phyloP scores from a whole-genome alignment of 2,797 vertebrate species.

The Phoeniculus purpureus region DNA sequence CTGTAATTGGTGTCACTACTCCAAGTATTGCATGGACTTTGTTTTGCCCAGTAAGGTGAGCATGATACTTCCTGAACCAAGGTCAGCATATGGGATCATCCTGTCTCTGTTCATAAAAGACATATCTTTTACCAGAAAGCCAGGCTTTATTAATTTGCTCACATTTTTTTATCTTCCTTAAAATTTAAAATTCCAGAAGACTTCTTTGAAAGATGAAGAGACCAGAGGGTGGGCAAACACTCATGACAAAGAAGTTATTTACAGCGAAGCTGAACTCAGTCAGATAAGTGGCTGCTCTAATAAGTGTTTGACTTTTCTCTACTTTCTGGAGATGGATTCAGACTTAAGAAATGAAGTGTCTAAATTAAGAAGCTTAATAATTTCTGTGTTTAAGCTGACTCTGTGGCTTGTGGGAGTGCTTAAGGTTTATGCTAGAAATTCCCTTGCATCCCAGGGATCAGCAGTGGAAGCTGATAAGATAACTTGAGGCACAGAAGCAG shows the following conservation, averaged over 20 bases:
- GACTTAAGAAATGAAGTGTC: constrained; percentile 72
- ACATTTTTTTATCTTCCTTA: not conserved
- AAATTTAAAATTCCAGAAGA: not conserved
- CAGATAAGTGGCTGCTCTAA: constrained; percentile 70
- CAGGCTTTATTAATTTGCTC: not conserved
- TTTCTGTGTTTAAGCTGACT: constrained; percentile 74
- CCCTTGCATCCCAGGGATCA: constrained; percentile 68
- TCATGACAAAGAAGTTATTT: constrained; percentile 48
- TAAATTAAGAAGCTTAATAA: constrained; percentile 82
- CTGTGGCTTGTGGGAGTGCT: constrained; percentile 61
- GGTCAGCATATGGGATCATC: not conserved
- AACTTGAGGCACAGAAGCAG: constrained; percentile 35
- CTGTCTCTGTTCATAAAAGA: not conserved
- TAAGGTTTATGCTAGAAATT: constrained; percentile 74
- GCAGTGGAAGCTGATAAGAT: constrained; percentile 71
- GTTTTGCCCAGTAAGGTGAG: not conserved
- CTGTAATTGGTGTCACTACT: not conserved
- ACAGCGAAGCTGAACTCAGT: constrained; percentile 44
- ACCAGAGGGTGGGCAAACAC: not conserved
- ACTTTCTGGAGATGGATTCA: constrained; percentile 54
- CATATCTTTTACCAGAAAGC: not conserved
- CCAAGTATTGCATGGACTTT: not conserved
- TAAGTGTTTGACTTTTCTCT: constrained; percentile 57
- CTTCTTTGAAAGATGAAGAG: constrained; percentile 18
- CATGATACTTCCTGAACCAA: not conserved